Base-by-base conservation (phyloP, 2,797 vertebrate genomes). In the Danio choprae region DNA sequence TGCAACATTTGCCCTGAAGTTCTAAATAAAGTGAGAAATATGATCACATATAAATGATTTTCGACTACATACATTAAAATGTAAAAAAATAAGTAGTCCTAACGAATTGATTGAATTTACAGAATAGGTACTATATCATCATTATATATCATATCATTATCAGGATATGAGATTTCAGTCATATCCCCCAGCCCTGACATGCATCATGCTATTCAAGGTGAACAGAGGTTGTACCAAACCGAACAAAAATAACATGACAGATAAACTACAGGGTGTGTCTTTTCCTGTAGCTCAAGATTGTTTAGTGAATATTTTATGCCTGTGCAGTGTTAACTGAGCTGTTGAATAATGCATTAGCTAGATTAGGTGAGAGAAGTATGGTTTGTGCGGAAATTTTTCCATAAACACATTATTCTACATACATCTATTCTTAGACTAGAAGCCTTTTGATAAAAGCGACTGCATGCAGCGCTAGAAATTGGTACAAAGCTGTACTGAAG, bases 261-360 rank as follows among this genome's bases (percentile, higher is more conserved):
- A 65, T 38, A 40, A 64, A 73, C 8, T 64, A 44, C 18, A 46
- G 53, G 73, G 51, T 67, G 65, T 53, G 68, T 74, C n/a, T 68
- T 56, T 55, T 53, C 56, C 41, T 75, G 63, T 76, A 84, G 74
- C 73, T 81, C 41, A 82, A 83, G 84, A 86, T 86, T 83, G 74
- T n/a, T 73, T 85, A 77, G 84, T 90, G 80, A 86, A 91, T 90
- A 86, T 89, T 90, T 89, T 73, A 89, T 86, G 56, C 9, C 43
- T 56, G 51, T 20, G 59, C 44, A 51, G 77, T 69, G 83, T 77
- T 76, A 70, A 78, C 74, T 22, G 69, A 55, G 29, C 22, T 55
- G 44, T 60, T 77, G 18, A 79, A 82, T 84, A 78, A 84, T 69
- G 44, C 36, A 74, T 68, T 20, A 41, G 13, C 53, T 59, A 59